Conservation (phyloP, 2,888 invertebrate genomes). For the Ptychoptera albimana region DNA sequence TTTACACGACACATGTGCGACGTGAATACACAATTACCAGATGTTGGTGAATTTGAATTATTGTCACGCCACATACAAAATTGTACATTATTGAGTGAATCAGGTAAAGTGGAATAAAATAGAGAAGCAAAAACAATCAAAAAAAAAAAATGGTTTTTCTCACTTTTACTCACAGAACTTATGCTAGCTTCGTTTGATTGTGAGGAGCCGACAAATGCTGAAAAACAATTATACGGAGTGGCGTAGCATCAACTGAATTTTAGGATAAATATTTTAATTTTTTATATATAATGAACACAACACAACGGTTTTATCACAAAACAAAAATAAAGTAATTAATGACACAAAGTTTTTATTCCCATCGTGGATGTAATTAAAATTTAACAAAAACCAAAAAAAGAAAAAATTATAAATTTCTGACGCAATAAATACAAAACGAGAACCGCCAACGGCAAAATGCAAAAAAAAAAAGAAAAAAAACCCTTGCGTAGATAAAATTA, state of each 20-base stretch:
- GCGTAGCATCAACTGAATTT: neutral
- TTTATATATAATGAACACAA: too few relatives aligned
- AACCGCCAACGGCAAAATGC: too few relatives aligned
- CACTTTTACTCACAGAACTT: constrained; percentile 25
- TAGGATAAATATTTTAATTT: neutral
- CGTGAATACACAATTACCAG: constrained; percentile 18
- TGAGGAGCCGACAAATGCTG: constrained; percentile 26
- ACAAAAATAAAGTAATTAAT: too few relatives aligned
- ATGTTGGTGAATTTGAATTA: constrained; percentile 23
- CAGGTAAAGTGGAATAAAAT: constrained; percentile 20
- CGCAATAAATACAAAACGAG: too few relatives aligned
- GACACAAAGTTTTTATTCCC: too few relatives aligned
- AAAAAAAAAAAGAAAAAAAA: too few relatives aligned
- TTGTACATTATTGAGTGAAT: constrained; percentile 25
- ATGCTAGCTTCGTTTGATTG: constrained; percentile 29
- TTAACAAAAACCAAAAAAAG: too few relatives aligned
- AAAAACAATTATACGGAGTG: constrained; percentile 22
- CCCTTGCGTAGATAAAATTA: too few relatives aligned
- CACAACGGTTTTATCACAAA: too few relatives aligned
- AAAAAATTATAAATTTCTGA: too few relatives aligned
- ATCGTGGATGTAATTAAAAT: too few relatives aligned
- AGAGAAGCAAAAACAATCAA: too few relatives aligned
- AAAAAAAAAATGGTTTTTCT: neutral
- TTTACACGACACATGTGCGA: constrained; percentile 30
- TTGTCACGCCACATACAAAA: constrained; percentile 29